These are phyloP conservation scores for Panopea generosa DNA, from an alignment of 2,888 invertebrate species.

Conservation along the genomic window DNA sequence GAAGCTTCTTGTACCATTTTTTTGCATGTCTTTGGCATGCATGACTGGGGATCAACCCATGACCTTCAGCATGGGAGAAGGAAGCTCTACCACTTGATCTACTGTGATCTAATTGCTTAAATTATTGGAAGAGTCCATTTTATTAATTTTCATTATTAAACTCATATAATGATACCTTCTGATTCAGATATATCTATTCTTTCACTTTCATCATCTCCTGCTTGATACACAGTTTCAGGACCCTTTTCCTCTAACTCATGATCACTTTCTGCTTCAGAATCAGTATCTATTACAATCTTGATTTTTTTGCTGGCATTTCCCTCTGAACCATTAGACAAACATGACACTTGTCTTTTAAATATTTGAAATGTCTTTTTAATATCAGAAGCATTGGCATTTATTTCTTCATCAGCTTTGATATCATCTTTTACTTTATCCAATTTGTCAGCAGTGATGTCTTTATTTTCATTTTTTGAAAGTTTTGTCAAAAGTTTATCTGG, in stretches of 20 bases:
- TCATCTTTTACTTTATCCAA: neutral
- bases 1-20: no score
- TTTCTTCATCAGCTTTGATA: neutral
- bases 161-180: no score
- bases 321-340: neutral
- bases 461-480: no score
- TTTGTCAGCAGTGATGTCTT: no score
- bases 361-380: neutral
- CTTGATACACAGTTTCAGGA: neutral
- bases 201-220: neutral
- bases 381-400: neutral
- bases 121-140: no score
- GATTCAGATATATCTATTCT: neutral
- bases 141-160: no score
- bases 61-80: no score
- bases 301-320: neutral
- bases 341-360: slow-evolving; percentile 12
- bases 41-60: no score
- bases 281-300: neutral
- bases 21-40: no score
- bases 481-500: no score
- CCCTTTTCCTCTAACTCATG: neutral
- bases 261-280: slow-evolving; percentile 36
- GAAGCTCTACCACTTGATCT: no score
- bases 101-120: no score